Percentiles rank a stretch among this genome's conserved stretches.
Conservation (phyloP, 2,888 invertebrate species). For the Dione vanillae region DNA sequence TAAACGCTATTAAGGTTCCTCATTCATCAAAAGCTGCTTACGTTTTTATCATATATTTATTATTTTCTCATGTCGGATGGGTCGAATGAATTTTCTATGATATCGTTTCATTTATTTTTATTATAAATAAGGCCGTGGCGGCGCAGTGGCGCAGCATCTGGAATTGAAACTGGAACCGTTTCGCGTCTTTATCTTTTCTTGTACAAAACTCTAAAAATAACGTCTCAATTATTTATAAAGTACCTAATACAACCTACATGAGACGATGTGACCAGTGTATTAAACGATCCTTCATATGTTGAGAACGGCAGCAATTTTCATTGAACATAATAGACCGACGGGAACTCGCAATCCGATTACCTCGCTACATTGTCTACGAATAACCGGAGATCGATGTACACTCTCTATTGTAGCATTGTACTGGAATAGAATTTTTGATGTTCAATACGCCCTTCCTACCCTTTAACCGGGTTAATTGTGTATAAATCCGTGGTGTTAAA, state of each 20-base stretch:
- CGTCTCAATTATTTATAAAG: neutral
- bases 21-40: neutral
- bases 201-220: neutral
- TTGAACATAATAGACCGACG: constrained; percentile 6
- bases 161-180: too few relatives aligned
- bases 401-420: too few relatives aligned
- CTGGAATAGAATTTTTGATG: constrained; percentile 2
- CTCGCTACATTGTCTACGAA: constrained; percentile 14
- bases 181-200: too few relatives aligned
- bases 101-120: too few relatives aligned
- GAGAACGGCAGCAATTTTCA: constrained; percentile 7
- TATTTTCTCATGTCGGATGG: too few relatives aligned
- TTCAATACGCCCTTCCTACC: too few relatives aligned
- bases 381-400: neutral
- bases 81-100: too few relatives aligned
- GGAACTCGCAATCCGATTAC: constrained; percentile 14
- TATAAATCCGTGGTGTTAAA: too few relatives aligned
- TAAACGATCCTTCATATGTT: neutral
- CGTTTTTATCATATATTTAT: too few relatives aligned
- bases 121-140: too few relatives aligned
- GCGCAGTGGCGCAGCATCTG: too few relatives aligned
- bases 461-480: too few relatives aligned
- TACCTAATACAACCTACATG: neutral
- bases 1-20: neutral
- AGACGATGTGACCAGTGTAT: constrained; percentile 14